These are phyloP conservation scores for Dicrurus megarhynchus DNA, from an alignment of 2,113 vertebrate genomes.

Conservation along the genomic window DNA sequence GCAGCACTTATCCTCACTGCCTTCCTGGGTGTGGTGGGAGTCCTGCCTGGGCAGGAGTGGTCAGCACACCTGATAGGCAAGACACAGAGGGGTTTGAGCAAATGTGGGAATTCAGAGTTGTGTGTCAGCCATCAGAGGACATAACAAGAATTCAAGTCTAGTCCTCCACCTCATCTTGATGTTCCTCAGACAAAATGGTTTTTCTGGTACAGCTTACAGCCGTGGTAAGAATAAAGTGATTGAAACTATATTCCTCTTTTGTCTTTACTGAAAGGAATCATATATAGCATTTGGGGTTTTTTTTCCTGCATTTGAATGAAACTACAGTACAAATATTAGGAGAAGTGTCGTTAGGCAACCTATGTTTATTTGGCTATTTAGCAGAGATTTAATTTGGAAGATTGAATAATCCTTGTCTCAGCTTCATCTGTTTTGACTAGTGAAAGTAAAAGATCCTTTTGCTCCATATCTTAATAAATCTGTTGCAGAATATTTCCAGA, in stretches of 20 bases:
- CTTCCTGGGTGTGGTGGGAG: not conserved
- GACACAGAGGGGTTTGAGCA: not conserved
- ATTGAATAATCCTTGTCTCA: not conserved
- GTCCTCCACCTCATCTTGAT: not conserved
- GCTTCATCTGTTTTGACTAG: not conserved
- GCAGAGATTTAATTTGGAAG: not conserved
- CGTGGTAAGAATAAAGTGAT: not conserved
- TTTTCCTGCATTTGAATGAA: not conserved
- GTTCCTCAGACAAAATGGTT: not conserved
- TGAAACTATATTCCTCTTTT: not conserved
- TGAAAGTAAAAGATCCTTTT: not conserved
- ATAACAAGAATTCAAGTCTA: not conserved
- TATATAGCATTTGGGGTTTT: fast-evolving
- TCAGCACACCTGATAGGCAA: not conserved
- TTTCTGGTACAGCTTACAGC: not conserved
- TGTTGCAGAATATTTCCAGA: not conserved
- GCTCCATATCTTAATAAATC: not conserved
- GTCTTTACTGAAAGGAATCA: not conserved
- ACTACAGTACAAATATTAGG: not conserved
- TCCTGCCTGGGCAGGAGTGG: not conserved
- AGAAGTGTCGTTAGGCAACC: not conserved
- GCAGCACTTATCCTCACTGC: not conserved
- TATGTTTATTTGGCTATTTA: not conserved
- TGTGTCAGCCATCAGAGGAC: not conserved
- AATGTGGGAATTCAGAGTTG: not conserved